phyloP scores from a whole-genome alignment of 2,888 invertebrate genomes.

The Athrips mouffetella region DNA sequence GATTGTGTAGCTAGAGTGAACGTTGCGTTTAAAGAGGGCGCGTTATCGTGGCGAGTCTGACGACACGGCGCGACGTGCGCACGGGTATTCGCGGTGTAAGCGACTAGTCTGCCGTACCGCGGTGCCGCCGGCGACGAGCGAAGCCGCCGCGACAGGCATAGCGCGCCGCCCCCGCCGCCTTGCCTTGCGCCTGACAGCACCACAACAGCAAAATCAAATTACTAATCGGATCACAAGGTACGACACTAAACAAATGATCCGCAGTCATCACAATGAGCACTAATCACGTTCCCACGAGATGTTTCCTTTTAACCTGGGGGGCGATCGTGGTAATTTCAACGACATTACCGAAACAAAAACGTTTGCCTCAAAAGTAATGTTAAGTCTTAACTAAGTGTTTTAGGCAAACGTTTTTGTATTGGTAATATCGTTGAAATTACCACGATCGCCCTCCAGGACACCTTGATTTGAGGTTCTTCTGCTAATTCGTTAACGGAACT shows the following conservation, averaged over 20 bases:
- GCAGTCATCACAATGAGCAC: slow-evolving; percentile 40
- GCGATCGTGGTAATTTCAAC: no score
- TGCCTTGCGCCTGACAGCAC: slow-evolving; percentile 40
- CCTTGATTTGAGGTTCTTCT: slow-evolving; percentile 6
- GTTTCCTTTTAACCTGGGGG: slow-evolving; percentile 46
- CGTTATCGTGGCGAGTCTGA: slow-evolving; percentile 52
- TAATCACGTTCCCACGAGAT: slow-evolving; percentile 54
- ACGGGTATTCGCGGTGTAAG: slow-evolving; percentile 55
- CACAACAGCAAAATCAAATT: slow-evolving; percentile 57
- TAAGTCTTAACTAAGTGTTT: no score
- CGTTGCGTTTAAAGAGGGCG: slow-evolving; percentile 61
- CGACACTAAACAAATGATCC: slow-evolving; percentile 51
- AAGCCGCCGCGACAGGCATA: slow-evolving; percentile 28
- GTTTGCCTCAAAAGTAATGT: no score
- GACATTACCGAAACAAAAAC: no score
- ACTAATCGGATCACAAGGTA: slow-evolving; percentile 57
- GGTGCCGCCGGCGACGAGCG: slow-evolving; percentile 25
- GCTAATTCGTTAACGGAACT: slow-evolving; percentile 26
- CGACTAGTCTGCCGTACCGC: slow-evolving; percentile 43
- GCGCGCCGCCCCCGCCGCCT: slow-evolving; percentile 44
- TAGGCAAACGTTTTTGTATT: no score
- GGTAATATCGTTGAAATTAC: no score
- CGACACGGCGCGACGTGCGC: slow-evolving; percentile 49
- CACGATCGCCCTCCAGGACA: slow-evolving; percentile 17
- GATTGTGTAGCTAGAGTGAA: slow-evolving; percentile 49